Base-by-base conservation (phyloP, 2,888 invertebrate genomes). In the Augiades crinisus region DNA sequence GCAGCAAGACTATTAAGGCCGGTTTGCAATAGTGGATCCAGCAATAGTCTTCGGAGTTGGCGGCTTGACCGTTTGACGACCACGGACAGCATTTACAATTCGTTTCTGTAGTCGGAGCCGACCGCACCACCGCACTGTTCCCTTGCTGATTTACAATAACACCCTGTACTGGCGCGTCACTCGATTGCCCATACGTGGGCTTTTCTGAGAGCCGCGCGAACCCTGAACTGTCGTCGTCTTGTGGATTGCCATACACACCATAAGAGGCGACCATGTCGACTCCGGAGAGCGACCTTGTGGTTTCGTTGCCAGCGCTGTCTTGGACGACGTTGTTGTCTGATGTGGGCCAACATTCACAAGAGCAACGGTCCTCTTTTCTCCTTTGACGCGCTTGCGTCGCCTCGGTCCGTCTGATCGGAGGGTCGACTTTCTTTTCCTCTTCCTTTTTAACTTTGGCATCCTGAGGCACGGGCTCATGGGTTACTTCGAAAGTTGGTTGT, bases 11-110 rank as follows among this genome's bases (percentile, higher is more conserved):
- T 63, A 91, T 90, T 33, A 91, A 72, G 7, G 91, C 89, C 8
- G 91, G 91, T 59, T 88, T 83, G 68, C 91, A 91, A 70, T 91
- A 91, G 58, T 90, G 85, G 57, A 87, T 79, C 90, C 90, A 90
- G 62, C 90, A 90, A 59, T 90, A 90, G 64, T 88, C 89, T 57
- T 90, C 90, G 1, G 87, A 82, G 58, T 87, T 85, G 0, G 82
- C 81, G 3, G 83, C 84, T 13, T 81, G 81, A 7, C 70, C 78
- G 44, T 61, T 75, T 7, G 80, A 65, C 1, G 83, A 74, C 72
- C 73, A 75, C 49, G 62, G 65, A 64, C 90, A 90, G 61, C 90
- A 90, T 63, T 81, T 84, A 63, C 87, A 85, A 3, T 70, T 57
- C 4, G 73, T 57, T 27, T 80, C 79, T 1, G 73, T 50, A 0